Percentiles rank a stretch among this genome's conserved stretches.
phyloP scores from a whole-genome alignment of 2,888 invertebrate species.

The Oasisia sp. region DNA sequence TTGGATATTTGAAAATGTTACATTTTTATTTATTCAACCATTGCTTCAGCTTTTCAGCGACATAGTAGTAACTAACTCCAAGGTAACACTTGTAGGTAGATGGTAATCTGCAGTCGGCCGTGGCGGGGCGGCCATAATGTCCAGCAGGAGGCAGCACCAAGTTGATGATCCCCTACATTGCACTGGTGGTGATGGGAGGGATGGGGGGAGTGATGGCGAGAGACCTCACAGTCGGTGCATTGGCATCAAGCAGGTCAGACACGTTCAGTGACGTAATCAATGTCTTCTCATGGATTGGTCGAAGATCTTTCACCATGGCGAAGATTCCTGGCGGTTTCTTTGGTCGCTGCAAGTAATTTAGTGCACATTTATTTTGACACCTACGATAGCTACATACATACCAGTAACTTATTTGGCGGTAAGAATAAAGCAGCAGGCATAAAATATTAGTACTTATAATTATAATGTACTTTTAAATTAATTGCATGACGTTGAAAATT shows the following conservation, averaged over 20 bases:
- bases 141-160: background rate
- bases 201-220: constrained; percentile 33
- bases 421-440: too few relatives aligned
- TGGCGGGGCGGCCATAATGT: background rate
- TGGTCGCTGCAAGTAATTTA: constrained; percentile 24
- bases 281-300: constrained; percentile 32
- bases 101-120: background rate
- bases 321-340: constrained; percentile 26
- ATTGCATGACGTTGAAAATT: too few relatives aligned
- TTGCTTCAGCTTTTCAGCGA: background rate
- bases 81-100: background rate
- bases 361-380: background rate
- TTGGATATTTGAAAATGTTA: background rate
- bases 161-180: background rate
- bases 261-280: constrained; percentile 32
- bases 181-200: constrained; percentile 33
- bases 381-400: too few relatives aligned
- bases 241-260: constrained; percentile 33
- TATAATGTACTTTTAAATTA: too few relatives aligned
- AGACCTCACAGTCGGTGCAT: constrained; percentile 34
- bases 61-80: background rate
- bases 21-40: background rate
- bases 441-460: too few relatives aligned
- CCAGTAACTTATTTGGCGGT: too few relatives aligned
- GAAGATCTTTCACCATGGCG: constrained; percentile 27